phyloP scores from a whole-genome alignment of 1,140 invertebrate genomes.

The Zaprionus taronus region DNA sequence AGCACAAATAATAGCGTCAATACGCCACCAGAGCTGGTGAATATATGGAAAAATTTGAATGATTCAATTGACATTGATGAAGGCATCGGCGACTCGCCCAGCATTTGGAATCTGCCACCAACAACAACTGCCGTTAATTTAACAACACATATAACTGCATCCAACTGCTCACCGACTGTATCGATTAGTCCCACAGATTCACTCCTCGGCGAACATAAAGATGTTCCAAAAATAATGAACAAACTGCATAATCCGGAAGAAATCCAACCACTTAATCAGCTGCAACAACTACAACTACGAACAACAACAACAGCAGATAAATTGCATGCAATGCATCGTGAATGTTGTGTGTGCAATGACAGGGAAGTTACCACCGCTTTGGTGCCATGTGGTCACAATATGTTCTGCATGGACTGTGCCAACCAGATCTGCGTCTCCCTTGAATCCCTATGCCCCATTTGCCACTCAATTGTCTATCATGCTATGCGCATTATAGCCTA shows the following conservation, averaged over 20 bases:
- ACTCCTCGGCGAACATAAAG: conserved; percentile 84
- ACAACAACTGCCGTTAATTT: conserved; percentile 79
- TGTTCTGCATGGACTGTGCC: conserved; percentile 97
- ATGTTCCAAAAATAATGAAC: conserved; percentile 7
- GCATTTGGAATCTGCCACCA: conserved; percentile 89
- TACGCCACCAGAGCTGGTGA: conserved; percentile 88
- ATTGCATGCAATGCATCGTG: conserved; percentile 85
- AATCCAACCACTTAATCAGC: conserved; percentile 7
- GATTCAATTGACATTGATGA: conserved; percentile 91
- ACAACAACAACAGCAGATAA: conserved; percentile 32
- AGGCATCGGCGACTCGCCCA: conserved; percentile 93
- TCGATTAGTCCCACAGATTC: conserved; percentile 89
- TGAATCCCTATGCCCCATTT: conserved; percentile 93
- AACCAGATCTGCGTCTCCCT: conserved; percentile 89
- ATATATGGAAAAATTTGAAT: conserved; percentile 88
- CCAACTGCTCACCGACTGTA: conserved; percentile 88
- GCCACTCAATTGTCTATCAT: conserved; percentile 91
- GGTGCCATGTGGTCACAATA: conserved; percentile 96
- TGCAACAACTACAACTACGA: conserved; percentile 22
- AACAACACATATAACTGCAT: conserved; percentile 82
- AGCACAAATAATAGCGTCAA: conserved; percentile 85
- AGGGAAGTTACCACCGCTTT: conserved; percentile 94
- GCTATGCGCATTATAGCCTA: conserved; percentile 87
- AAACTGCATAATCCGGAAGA: not conserved
- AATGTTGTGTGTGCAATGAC: conserved; percentile 94